Evolutionary conservation across 2,113 vertebrate species (phyloP).

Genomic region (Corynorhinus townsendii): DNA sequence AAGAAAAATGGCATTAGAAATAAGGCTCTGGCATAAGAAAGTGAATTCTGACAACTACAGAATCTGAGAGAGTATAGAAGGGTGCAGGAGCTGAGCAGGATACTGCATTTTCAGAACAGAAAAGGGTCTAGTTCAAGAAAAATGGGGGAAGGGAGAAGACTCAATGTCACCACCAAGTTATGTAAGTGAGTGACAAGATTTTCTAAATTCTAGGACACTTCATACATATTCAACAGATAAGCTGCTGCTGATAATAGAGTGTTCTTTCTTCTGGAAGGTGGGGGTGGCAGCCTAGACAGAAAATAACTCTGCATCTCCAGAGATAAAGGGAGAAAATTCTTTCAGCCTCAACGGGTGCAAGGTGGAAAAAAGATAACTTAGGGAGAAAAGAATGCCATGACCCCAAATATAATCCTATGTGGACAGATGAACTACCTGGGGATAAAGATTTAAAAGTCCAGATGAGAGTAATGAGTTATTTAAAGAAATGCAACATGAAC

Average conservation of each 20-base stretch:
- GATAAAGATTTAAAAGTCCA: not conserved
- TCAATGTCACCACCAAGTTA: not conserved
- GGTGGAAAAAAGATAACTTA: not conserved
- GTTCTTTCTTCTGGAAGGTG: conserved; percentile 20
- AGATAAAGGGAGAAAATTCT: conserved; percentile 13
- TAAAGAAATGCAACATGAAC: not conserved
- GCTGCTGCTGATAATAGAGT: conserved; percentile 7
- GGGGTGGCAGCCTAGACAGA: not conserved
- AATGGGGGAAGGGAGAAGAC: not conserved
- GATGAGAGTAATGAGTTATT: not conserved
- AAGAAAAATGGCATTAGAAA: not conserved
- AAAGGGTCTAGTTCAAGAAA: not conserved
- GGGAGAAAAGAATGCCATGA: fast-evolving
- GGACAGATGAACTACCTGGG: not conserved
- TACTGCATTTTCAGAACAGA: not conserved
- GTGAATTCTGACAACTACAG: not conserved
- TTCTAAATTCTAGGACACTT: conserved; percentile 15
- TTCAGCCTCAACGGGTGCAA: not conserved
- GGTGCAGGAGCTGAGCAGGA: not conserved
- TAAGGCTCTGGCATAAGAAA: not conserved
- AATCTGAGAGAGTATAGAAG: not conserved
- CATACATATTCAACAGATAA: conserved; percentile 52
- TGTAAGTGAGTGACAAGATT: conserved; percentile 22
- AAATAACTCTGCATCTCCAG: conserved; percentile 36
- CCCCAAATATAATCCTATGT: not conserved